Base-by-base conservation (phyloP, 2,888 invertebrate species). In the Chymomyza fuscimana region DNA sequence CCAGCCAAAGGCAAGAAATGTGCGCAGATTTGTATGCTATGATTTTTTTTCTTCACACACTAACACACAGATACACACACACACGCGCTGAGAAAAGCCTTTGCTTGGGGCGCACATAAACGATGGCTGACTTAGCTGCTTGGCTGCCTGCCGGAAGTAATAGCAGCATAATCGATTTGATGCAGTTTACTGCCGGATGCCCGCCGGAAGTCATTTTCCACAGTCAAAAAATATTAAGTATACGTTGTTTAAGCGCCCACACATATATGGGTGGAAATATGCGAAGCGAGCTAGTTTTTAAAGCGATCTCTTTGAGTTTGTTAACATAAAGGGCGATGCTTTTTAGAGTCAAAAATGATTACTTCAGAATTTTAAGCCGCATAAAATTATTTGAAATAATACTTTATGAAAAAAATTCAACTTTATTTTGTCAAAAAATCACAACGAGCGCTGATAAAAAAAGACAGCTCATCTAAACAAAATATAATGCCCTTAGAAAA, bases 111-210 rank as follows among this genome's bases (percentile, higher is more conserved):
- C 22, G 10, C 58, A 58, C 15, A 25, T 10, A 19, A 7, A 4
- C 25, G 22, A 9, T 51, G 15, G 29, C 63, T 29, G 29, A 25
- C 22, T 22, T 19, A 16, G 52, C 52, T 19, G 52, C 16, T 16
- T 19, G 52, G 52, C 52, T 16, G 52, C 16, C 52, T 82, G 83
- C 79, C 81, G 85, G 86, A 86, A 87, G 82, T 87, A 86, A 87
- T 86, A 86, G 86, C 82, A 87, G 82, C 82, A 84, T 86, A 86
- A 84, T 83, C 81, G 86, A 72, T 56, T 19, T 65, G 65, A 16
- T 29, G 60, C 59, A 32, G 65, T 50, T 58, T 16, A 83, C 81
- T 74, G 58, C 58, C 58, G 58, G 58, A 58, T 82, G 87, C 83
- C 32, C 60, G 60, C 15, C 60, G 83, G 83, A 83, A 88, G 77